Conservation (phyloP, 2,888 invertebrate genomes). For the Sinelater perroti region DNA sequence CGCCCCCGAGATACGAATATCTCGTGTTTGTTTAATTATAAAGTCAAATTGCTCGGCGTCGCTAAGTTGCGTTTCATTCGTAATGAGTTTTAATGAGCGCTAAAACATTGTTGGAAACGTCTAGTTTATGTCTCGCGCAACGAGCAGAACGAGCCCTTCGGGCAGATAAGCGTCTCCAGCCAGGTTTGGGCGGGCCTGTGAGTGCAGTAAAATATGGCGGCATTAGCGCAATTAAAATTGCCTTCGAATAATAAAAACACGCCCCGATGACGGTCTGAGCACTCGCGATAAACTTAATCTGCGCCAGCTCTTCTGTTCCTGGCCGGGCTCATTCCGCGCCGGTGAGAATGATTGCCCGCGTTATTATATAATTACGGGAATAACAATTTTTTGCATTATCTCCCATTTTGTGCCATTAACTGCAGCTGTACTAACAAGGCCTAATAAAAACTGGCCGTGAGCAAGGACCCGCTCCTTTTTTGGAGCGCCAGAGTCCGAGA, state of each 20-base stretch:
- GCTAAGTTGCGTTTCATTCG: conserved; percentile 10
- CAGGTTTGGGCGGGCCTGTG: no score
- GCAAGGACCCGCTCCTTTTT: conserved; percentile 30
- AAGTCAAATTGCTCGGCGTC: conserved; percentile 23
- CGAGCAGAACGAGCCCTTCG: neutral
- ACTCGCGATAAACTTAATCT: neutral
- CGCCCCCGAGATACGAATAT: conserved; percentile 16
- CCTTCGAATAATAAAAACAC: neutral
- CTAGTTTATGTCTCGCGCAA: conserved; percentile 4
- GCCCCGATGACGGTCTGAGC: no score
- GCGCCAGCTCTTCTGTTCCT: neutral
- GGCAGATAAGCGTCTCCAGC: neutral
- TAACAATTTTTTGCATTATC: conserved; percentile 22
- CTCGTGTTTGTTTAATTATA: conserved; percentile 26
- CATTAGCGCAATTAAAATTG: conserved; percentile 2
- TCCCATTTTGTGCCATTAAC: conserved; percentile 32
- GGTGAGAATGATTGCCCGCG: conserved; percentile 11
- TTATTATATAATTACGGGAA: conserved; percentile 27
- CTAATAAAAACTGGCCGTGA: conserved; percentile 43
- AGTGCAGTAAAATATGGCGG: no score
- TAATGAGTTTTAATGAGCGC: conserved; percentile 20
- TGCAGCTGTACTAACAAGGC: conserved; percentile 47
- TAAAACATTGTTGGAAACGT: conserved; percentile 11
- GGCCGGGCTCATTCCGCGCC: neutral
- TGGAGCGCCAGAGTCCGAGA: conserved; percentile 34